Conservation (phyloP, 2,113 vertebrate genomes). For the Hassar affinis region DNA sequence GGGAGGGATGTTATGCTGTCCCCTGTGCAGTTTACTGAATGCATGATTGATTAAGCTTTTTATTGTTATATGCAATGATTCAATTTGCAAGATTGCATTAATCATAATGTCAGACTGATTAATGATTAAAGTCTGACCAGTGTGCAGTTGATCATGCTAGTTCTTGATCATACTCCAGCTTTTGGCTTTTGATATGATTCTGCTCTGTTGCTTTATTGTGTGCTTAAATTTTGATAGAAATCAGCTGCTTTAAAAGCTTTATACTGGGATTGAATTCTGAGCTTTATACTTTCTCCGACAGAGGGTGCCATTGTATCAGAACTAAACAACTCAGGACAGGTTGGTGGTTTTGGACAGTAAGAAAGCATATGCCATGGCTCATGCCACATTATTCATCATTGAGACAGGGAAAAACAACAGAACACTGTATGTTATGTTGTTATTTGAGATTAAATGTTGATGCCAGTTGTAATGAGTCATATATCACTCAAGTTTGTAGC, state of each 20-base stretch:
- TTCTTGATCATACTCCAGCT: not conserved
- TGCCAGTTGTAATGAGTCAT: not conserved
- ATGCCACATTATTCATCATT: not conserved
- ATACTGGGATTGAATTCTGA: not conserved
- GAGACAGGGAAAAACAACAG: not conserved
- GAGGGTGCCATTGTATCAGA: constrained; percentile 13
- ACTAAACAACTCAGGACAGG: not conserved
- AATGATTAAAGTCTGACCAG: not conserved
- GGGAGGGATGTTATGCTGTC: too few species aligned
- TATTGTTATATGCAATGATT: not conserved
- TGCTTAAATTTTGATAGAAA: not conserved
- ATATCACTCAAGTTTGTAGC: not conserved
- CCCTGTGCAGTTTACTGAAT: not conserved
- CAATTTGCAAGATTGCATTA: not conserved
- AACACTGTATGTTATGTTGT: not conserved
- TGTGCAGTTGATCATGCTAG: not conserved
- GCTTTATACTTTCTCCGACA: not conserved
- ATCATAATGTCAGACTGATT: not conserved
- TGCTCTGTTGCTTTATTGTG: not conserved
- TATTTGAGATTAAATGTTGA: not conserved
- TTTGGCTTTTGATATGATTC: not conserved
- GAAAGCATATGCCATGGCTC: not conserved
- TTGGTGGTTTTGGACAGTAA: not conserved
- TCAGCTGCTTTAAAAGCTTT: not conserved
- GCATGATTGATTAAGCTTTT: not conserved